Evolutionary conservation across 1,140 invertebrate genomes (phyloP), one percentile per base, ranked within the genome.

Genomic region (Drosophila navojoa): DNA sequence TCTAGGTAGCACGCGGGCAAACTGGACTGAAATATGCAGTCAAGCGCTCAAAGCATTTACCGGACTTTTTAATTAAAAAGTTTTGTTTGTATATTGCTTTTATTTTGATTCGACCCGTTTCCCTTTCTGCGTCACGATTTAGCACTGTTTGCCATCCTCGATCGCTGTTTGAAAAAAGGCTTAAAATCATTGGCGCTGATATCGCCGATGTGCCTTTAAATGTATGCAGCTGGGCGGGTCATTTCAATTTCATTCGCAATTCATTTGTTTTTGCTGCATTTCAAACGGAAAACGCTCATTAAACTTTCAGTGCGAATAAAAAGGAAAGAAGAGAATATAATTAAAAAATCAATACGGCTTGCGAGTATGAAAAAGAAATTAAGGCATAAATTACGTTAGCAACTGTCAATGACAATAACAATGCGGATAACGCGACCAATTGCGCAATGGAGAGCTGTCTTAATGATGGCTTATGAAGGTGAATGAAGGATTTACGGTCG

Each of bases 41-140:
- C 76, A 70, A 63, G 80, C 80, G 63, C 71, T 35, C 40, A 81
- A 76, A 82, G 61, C 79, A 87, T 82, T 86, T 86, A 87, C 78
- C 77, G 79, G 76, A 86, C 76, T 87, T 86, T 86, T 86, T 86
- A 86, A 86, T 86, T 86, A 86, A 86, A 86, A 86, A 86, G 81
- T 86, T 86, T 87, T 87, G 71, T 86, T 86, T 85, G 78, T 50
- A 61, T 60, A 64, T 53, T 40, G 32, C 13, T 64, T 57, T 67
- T 45, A 45, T 42, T 10, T 35, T 38, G 15, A 44, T 32, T 13
- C 19, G 25, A 35, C 22, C 25, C 16, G 16, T 44, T 27, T 16
- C 35, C 38, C n/a, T 29, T n/a, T 19, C 19, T 35, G 27, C 7
- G 11, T 60, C 19, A n/a, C 57, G 49, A 60, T 69, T 70, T 47